phyloP scores from a whole-genome alignment of 2,888 invertebrate genomes.

The Tinea pellionella region DNA sequence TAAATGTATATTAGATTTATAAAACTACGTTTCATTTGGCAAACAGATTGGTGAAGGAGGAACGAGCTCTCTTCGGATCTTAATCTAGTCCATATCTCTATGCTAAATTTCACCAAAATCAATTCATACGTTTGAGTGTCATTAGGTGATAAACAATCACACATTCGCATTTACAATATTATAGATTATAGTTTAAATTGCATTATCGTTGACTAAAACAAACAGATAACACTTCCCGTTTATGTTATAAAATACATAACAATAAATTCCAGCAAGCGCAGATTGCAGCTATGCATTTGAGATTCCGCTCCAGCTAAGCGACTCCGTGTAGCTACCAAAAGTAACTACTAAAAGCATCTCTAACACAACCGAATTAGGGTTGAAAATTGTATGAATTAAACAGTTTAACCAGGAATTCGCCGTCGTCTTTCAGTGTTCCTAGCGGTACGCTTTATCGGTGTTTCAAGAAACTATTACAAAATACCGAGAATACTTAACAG shows the following conservation, averaged over 20 bases:
- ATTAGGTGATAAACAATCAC: no score
- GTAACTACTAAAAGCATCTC: neutral
- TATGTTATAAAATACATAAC: neutral
- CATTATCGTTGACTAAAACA: no score
- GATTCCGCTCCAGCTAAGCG: neutral
- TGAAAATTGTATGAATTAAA: neutral
- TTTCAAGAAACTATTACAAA: neutral
- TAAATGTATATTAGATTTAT: no score
- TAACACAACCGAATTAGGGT: neutral
- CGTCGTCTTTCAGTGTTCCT: neutral
- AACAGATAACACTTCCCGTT: neutral
- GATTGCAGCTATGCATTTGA: neutral
- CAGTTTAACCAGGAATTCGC: neutral
- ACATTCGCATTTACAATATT: no score
- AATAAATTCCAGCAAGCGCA: neutral
- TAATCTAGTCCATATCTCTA: no score
- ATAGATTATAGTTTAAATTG: no score
- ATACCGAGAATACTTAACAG: neutral
- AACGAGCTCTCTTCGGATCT: no score
- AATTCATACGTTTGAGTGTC: no score
- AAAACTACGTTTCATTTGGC: no score
- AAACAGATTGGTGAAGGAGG: no score
- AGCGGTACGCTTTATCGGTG: neutral
- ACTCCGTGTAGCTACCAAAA: neutral
- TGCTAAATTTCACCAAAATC: no score